Evolutionary conservation across 1,140 invertebrate species (phyloP), one percentile per base, ranked within the genome.

Genomic region (Nasonia longicornis): DNA sequence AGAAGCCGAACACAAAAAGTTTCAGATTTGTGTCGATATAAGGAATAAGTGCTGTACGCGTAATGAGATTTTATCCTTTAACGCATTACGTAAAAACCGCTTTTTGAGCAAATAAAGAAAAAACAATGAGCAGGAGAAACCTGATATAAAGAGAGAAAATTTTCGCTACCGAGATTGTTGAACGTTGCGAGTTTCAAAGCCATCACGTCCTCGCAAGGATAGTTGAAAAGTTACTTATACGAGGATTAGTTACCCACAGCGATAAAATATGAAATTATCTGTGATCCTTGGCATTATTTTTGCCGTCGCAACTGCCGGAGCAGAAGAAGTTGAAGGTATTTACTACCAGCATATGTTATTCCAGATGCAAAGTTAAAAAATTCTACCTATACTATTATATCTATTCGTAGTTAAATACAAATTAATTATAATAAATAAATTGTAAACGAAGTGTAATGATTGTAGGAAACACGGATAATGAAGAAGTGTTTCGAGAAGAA

Each of bases 401-500:
- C 12, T 48, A 48, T 3, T 48, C 14, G 45, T 14, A 14, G 14
- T 48, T 48, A 8, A 10, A 42, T 42, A 16, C 1, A 48, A 48
- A 48, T 16, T 1, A 48, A 48, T 48, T 8, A 3, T 12, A 12
- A 48, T 16, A 48, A 16, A 35, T 35, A 35, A 6, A 35, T 35
- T 35, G 31, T 35, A 6, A 35, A 4, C 3, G 4, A 35, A 35
- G 2, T 35, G 31, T 35, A 6, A 48, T 48, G 45, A 12, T 16
- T 16, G 3, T 2, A 48, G 12, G 11, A 48, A 48, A 48, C 63
- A 20, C 31, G 29, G 16, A 52, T 48, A 29, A 26, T 12, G 63
- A 77, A 10, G 75, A 77, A 45, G 63, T 67, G 2, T 77, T 77
- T 16, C 75, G 63, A 8, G 64, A 77, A 67, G 75, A 77, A 58